Conservation (phyloP, 2,797 vertebrate genomes). For the Gambelia wislizenii region DNA sequence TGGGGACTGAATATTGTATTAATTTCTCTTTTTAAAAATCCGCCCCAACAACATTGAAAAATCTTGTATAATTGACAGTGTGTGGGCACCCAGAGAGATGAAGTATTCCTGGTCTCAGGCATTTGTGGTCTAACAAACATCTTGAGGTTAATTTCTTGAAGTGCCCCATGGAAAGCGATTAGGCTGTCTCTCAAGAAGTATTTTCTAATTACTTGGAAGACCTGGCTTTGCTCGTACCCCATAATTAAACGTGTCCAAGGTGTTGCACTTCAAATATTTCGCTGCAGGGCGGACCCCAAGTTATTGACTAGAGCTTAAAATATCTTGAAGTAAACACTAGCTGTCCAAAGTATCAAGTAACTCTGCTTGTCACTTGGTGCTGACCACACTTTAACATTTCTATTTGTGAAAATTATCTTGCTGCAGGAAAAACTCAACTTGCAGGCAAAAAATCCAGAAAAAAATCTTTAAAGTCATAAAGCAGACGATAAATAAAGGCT, state of each 20-base stretch:
- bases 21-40: not conserved
- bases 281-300: conserved; percentile 57
- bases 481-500: conserved; percentile 51
- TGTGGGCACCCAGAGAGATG: not conserved
- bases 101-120: conserved; percentile 10
- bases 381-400: not conserved
- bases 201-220: conserved; percentile 73
- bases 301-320: conserved; percentile 37
- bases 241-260: conserved; percentile 70
- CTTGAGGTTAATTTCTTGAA: conserved; percentile 64
- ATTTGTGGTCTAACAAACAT: conserved; percentile 54
- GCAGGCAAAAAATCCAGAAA: conserved; percentile 18
- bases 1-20: not conserved
- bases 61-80: not conserved
- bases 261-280: conserved; percentile 65
- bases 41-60: not conserved
- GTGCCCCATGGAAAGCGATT: conserved; percentile 69
- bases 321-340: conserved; percentile 17
- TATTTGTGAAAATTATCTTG: conserved; percentile 51
- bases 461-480: conserved; percentile 52
- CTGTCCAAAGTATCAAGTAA: conserved; percentile 35
- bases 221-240: conserved; percentile 57
- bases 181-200: conserved; percentile 71
- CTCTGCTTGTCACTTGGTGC: conserved; percentile 10
- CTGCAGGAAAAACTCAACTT: not conserved